Conservation (phyloP, 2,113 vertebrate species). For the Leptobrachium ailaonicum region DNA sequence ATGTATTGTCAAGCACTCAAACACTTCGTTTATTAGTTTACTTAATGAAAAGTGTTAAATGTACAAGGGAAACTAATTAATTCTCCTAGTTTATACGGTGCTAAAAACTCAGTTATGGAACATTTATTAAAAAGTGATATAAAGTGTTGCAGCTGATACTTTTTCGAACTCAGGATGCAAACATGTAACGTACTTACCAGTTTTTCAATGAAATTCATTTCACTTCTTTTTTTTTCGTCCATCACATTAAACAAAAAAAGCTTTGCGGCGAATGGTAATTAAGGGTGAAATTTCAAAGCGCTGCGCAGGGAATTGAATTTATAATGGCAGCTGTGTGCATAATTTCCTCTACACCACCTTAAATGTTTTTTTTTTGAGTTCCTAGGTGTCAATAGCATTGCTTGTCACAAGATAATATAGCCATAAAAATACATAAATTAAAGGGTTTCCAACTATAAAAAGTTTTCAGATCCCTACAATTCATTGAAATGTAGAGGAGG, state of each 20-base stretch:
- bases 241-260: conserved; percentile 33
- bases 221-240: conserved; percentile 29
- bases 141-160: neutral
- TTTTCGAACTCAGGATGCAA: conserved; percentile 11
- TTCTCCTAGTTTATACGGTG: neutral
- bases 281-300: conserved; percentile 40
- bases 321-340: conserved; percentile 50
- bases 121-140: neutral
- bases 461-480: conserved; percentile 47
- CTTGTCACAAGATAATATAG: conserved; percentile 52
- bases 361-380: conserved; percentile 49
- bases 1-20: no score
- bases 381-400: conserved; percentile 50
- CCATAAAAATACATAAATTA: conserved; percentile 52
- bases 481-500: conserved; percentile 49
- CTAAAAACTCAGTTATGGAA: neutral
- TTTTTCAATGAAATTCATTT: conserved; percentile 35
- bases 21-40: no score
- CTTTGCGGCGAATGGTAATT: conserved; percentile 43
- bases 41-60: neutral
- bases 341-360: conserved; percentile 50
- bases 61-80: neutral
- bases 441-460: conserved; percentile 50
- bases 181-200: conserved; percentile 27
- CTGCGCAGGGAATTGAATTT: conserved; percentile 43